Base-by-base conservation (phyloP, 2,888 invertebrate species). In the Yponomeuta sedellus region DNA sequence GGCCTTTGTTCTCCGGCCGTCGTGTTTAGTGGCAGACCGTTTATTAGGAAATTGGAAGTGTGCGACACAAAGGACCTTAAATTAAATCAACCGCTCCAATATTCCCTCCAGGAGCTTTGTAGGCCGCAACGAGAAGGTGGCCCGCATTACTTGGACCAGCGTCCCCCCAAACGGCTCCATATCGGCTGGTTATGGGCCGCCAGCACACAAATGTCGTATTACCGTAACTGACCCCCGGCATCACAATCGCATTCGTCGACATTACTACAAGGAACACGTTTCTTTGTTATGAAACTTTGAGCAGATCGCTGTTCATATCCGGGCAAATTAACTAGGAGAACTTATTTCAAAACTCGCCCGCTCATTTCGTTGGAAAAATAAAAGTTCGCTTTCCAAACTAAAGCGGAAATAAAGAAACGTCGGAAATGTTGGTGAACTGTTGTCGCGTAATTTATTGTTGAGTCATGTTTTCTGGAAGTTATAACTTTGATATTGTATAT, bases 51-150 rank as follows among this genome's bases (percentile, higher is more conserved):
- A 83, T 86, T 83, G 82, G 79, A 83, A 83, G 80, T 83, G 82
- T 79, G 79, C 80, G 79, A 77, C 82, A 84, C 83, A 87, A 86
- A 86, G 83, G 85, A 81, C 73, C 82, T 82, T 82, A 83, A 85
- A 86, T 87, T 86, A 85, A 88, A 88, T 86, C 86, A 83, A 82
- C 78, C 78, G 77, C 74, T 77, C 79, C 80, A 81, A 85, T 86
- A 85, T 82, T 83, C 82, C 78, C 80, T 74, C 71, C 74, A 75
- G 79, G 78, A 73, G 80, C 80, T 81, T 78, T 78, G 79, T 80
- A 74, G 61, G 75, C 72, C 70, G 72, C 70, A 67, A 68, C 67
- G 72, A 75, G 74, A 75, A 75, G 74, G 74, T 75, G 72, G 74
- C 69, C 34, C 75, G 69, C 68, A 70, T 72, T 69, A 67, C 67